A percentile compares a stretch with the other conserved stretches of the same genome.
phyloP scores from a whole-genome alignment of 2,888 invertebrate species.

The Stenolophus ochropezus region DNA sequence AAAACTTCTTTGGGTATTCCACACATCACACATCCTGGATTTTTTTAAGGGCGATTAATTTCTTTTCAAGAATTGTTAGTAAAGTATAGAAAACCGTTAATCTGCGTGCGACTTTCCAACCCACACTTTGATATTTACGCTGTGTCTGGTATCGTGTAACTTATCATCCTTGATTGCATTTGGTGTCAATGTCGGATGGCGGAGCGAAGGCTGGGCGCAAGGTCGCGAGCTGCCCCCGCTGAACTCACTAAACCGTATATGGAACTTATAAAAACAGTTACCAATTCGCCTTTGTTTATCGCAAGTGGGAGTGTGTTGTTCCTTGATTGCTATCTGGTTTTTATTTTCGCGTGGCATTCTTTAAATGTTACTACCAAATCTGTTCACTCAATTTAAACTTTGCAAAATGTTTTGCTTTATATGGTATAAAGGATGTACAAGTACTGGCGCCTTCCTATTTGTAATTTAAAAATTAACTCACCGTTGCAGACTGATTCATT shows the following conservation, averaged over 20 bases:
- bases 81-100: no score
- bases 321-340: background rate
- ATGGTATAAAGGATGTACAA: background rate
- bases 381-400: background rate
- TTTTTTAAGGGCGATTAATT: no score
- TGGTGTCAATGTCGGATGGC: constrained; percentile 19
- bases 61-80: no score
- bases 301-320: background rate
- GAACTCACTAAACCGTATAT: background rate
- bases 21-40: no score
- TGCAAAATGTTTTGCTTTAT: background rate
- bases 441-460: background rate
- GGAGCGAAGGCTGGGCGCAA: constrained; percentile 47
- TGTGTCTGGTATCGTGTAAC: background rate
- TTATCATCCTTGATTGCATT: constrained; percentile 15
- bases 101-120: no score
- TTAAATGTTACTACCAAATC: background rate
- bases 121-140: no score
- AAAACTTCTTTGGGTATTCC: no score
- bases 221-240: constrained; percentile 3
- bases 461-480: background rate
- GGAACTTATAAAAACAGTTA: background rate
- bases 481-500: background rate
- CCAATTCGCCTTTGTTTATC: background rate
- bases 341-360: background rate